phyloP scores from a whole-genome alignment of 2,797 vertebrate genomes.

The Rhincodon typus region DNA sequence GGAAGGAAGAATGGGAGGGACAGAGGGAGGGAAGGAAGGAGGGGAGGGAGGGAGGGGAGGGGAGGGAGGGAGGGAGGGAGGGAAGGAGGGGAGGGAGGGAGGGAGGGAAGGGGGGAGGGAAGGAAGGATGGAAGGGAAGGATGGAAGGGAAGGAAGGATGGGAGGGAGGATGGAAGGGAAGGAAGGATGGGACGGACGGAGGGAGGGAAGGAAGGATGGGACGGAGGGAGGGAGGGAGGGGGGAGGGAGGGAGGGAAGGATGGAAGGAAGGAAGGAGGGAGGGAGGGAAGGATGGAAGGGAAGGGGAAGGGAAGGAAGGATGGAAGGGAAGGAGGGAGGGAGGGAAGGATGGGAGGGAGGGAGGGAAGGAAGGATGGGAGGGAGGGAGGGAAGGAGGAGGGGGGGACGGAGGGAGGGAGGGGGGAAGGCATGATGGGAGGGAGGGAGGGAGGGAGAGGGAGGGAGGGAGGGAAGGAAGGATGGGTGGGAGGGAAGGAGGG shows the following conservation, averaged over 20 bases:
- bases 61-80: too few relatives aligned
- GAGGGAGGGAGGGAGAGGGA: background rate
- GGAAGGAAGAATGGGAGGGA: too few relatives aligned
- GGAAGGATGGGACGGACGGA: background rate
- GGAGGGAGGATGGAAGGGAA: too few relatives aligned
- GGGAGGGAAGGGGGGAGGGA: too few relatives aligned
- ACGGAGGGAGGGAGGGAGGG: background rate
- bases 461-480: background rate
- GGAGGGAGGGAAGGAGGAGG: too few relatives aligned
- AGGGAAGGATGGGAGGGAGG: background rate
- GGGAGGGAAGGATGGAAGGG: background rate
- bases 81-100: too few relatives aligned
- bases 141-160: too few relatives aligned
- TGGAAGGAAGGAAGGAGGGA: background rate
- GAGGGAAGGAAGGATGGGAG: background rate
- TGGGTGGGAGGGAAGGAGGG: background rate
- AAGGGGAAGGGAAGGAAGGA: background rate
- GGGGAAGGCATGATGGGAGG: background rate
- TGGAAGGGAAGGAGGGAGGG: background rate
- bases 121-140: too few relatives aligned
- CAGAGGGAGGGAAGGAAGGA: fast-evolving
- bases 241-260: too few relatives aligned
- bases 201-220: background rate
- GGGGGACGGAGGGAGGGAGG: too few relatives aligned
- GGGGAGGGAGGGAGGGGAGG: too few relatives aligned